Base-by-base conservation (phyloP, 2,888 invertebrate genomes). In the Lamellibrachia columna region DNA sequence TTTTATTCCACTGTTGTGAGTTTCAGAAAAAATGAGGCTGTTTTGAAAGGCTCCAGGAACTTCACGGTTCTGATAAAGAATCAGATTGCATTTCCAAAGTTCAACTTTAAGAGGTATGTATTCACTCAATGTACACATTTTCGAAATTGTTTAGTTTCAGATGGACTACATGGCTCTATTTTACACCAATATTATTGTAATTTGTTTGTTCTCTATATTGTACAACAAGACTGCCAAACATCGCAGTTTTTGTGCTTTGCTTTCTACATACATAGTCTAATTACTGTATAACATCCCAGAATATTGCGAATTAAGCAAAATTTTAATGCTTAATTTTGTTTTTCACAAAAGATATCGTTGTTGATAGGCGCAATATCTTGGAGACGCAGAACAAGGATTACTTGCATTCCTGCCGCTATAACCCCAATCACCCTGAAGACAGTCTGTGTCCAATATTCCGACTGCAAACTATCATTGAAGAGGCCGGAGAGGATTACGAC, bases 61-160 rank as follows among this genome's bases (percentile, higher is more conserved):
- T 97, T 97, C 94, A 97, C 97, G 11, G 96, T 97, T 40, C 95
- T 97, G 60, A 96, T 97, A 2, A 97, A 97, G 94, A 97, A 97
- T 94, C 96, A 96, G 94, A 96, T 97, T 90, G 96, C 96, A 93
- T 97, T 97, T 95, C 96, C 96, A 52, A 96, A 95, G 93, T 97
- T 96, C 95, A 93, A 94, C 75, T 95, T 95, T 0, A 96, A 95
- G 93, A 95, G 96, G 96, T 96, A 95, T 94, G 94, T 92, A 7
- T 8, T 15, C 58, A 15, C 8, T 2, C 58, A 58, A 11, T 58
- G 15, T 58, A 15, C 15, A 58, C 58, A 15, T 11, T 8, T 58
- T 8, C 15, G 8, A 58, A 58, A 58, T 58, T 58, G 58, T 58
- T 15, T 15, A 58, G 15, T 58, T 8, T 58, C 15, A 40, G 58